Conservation (phyloP, 2,113 vertebrate genomes). For the Scalopus aquaticus region DNA sequence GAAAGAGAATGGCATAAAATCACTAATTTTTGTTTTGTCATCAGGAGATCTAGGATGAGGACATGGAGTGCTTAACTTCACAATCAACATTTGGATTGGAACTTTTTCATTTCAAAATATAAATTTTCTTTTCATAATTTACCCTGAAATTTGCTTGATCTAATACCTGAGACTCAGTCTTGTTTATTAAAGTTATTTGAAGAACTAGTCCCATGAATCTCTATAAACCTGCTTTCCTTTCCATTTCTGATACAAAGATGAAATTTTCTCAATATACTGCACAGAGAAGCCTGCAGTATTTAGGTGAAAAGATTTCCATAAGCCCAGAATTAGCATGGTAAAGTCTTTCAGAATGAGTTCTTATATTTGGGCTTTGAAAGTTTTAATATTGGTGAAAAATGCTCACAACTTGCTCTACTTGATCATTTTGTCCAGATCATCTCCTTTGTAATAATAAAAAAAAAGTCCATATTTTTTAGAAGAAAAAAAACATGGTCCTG, state of each 20-base stretch:
- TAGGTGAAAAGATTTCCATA: neutral
- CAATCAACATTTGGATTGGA: neutral
- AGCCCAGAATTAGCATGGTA: neutral
- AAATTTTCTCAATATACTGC: neutral
- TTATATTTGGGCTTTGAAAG: neutral
- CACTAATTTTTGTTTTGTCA: neutral
- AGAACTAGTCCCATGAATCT: neutral
- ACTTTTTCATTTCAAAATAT: neutral
- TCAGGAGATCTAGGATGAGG: neutral
- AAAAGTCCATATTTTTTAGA: neutral
- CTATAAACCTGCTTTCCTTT: neutral
- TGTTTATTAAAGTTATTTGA: neutral
- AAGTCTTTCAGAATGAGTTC: neutral
- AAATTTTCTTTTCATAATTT: neutral
- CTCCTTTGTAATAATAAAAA: neutral
- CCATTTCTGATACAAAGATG: neutral
- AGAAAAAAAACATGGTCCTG: neutral
- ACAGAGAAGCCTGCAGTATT: neutral
- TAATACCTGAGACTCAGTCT: neutral
- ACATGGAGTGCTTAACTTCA: neutral
- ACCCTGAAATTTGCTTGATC: neutral
- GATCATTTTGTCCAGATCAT: neutral
- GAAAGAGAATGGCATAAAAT: neutral
- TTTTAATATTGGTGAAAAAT: neutral
- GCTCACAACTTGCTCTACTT: neutral